Conservation (phyloP, 2,113 vertebrate genomes). For the Oryzias woworae region DNA sequence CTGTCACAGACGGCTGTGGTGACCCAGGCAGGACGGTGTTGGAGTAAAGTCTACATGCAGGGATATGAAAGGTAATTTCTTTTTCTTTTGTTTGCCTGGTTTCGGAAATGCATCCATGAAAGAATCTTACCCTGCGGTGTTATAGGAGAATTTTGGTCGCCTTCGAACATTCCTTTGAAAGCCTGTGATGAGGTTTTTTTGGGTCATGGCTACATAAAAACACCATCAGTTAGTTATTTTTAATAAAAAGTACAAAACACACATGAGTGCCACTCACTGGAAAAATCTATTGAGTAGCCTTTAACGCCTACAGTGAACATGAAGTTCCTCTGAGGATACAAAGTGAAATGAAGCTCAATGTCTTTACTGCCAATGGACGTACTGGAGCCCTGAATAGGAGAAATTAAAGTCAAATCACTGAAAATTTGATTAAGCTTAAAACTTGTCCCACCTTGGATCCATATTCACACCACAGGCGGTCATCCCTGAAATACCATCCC, state of each 20-base stretch:
- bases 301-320: conserved; percentile 40
- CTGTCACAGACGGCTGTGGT: conserved; percentile 2
- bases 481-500: conserved; percentile 67
- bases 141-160: conserved; percentile 55
- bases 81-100: too few species aligned
- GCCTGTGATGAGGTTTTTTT: conserved; percentile 54
- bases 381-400: conserved; percentile 31
- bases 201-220: conserved; percentile 60
- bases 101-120: not conserved
- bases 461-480: conserved; percentile 66
- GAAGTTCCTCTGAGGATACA: conserved; percentile 34
- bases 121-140: conserved; percentile 16
- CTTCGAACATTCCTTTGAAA: conserved; percentile 53
- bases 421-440: not conserved
- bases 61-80: not conserved
- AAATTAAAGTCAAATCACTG: not conserved
- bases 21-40: not conserved
- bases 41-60: conserved; percentile 8
- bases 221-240: not conserved
- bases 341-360: conserved; percentile 48
- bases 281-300: conserved; percentile 28
- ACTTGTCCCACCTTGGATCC: conserved; percentile 50
- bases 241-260: not conserved
- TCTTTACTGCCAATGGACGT: conserved; percentile 53
- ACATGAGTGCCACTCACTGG: not conserved